Percentiles rank a stretch among this genome's conserved stretches.
These are phyloP conservation scores for Griposia aprilina DNA, from an alignment of 2,888 invertebrate genomes.

Conservation along the genomic window DNA sequence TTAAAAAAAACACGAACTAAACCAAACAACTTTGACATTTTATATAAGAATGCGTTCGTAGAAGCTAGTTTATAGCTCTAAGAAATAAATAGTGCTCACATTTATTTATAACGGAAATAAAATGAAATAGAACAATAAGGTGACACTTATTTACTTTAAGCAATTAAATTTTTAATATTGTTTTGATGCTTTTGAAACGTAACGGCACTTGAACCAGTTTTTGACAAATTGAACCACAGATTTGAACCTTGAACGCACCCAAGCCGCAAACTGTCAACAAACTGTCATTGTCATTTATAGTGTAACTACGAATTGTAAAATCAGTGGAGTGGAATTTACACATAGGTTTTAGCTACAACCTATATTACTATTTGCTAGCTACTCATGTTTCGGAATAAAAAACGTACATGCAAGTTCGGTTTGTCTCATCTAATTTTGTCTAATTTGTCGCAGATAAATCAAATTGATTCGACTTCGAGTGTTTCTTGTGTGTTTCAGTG, in stretches of 20 bases:
- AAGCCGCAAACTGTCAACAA: neutral
- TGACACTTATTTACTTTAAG: no score
- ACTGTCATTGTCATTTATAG: conserved; percentile 4
- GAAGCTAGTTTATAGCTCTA: neutral
- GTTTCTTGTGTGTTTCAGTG: neutral
- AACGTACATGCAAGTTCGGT: neutral
- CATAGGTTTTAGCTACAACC: neutral
- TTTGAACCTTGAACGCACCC: conserved; percentile 16
- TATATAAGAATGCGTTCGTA: conserved; percentile 1
- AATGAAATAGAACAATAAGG: neutral
- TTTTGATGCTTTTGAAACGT: neutral
- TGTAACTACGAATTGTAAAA: conserved; percentile 21
- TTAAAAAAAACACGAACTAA: neutral
- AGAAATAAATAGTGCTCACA: neutral
- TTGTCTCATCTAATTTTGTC: neutral
- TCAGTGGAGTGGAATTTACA: neutral
- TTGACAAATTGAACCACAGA: neutral
- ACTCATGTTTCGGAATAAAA: neutral
- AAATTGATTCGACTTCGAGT: conserved; percentile 8
- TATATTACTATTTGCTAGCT: neutral
- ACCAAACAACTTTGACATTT: conserved; percentile 33
- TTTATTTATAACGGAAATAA: neutral
- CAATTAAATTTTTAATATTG: neutral
- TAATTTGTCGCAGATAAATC: no score
- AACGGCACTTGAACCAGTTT: neutral